phyloP scores from a whole-genome alignment of 1,140 invertebrate genomes.

The Hyphantria cunea region DNA sequence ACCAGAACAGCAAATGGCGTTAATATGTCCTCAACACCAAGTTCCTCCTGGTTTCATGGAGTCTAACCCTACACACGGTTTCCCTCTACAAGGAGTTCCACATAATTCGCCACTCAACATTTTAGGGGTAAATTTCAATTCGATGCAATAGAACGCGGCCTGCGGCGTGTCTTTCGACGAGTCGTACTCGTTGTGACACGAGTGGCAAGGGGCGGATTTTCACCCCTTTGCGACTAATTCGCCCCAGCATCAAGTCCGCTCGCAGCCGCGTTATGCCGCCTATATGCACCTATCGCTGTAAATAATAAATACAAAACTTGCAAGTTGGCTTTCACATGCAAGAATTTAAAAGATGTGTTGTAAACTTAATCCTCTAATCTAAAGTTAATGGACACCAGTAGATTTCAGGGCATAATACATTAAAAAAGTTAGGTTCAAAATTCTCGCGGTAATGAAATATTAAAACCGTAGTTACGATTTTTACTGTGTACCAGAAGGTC shows the following conservation, averaged over 20 bases:
- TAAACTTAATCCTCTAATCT: neutral
- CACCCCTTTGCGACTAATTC: constrained; percentile 8
- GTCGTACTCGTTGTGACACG: constrained; percentile 64
- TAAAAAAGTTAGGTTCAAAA: neutral
- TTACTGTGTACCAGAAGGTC: no score
- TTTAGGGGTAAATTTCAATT: constrained; percentile 88
- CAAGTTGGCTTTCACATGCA: no score
- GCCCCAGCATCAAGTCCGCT: constrained; percentile 3
- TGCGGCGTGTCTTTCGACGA: constrained; percentile 58
- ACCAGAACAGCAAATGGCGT: constrained; percentile 66
- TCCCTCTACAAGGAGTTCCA: constrained; percentile 76
- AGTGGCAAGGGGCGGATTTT: constrained; percentile 50
- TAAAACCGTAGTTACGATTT: no score
- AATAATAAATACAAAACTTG: constrained; percentile 36
- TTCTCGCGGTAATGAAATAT: no score
- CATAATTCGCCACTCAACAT: constrained; percentile 85
- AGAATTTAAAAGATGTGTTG: no score
- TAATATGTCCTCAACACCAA: constrained; percentile 70
- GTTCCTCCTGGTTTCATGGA: constrained; percentile 84
- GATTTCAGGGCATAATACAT: neutral
- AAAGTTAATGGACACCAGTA: neutral
- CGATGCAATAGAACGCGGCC: constrained; percentile 84
- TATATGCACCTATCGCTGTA: constrained; percentile 61
- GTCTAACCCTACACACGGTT: constrained; percentile 81
- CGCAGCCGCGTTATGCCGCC: constrained; percentile 46